Evolutionary conservation across 1,140 invertebrate species (phyloP).

Genomic region (Cydia strobilella): DNA sequence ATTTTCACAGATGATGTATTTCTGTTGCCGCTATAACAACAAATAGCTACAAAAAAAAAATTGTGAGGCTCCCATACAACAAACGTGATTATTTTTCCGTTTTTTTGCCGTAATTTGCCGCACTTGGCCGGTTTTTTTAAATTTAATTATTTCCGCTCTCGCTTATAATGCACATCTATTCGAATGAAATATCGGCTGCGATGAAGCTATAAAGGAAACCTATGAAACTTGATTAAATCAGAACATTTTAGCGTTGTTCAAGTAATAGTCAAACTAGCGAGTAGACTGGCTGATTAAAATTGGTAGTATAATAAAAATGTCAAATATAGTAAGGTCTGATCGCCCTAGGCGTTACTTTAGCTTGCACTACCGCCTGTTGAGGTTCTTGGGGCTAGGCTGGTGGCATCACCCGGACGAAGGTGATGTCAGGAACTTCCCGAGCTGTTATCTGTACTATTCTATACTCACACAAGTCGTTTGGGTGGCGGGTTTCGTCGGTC

Average conservation of each 20-base stretch:
- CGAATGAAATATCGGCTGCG: background rate
- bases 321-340: slow-evolving; percentile 30
- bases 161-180: background rate
- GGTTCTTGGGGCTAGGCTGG: slow-evolving; percentile 69
- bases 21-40: too few relatives aligned
- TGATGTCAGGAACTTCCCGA: slow-evolving; percentile 60
- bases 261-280: background rate
- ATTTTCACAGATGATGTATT: too few relatives aligned
- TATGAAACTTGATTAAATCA: slow-evolving; percentile 4
- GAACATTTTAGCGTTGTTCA: background rate
- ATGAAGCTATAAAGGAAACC: slow-evolving; percentile 12
- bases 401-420: slow-evolving; percentile 73
- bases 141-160: background rate
- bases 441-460: slow-evolving; percentile 65
- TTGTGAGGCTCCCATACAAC: too few relatives aligned
- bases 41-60: too few relatives aligned
- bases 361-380: slow-evolving; percentile 59
- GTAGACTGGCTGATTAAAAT: background rate
- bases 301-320: slow-evolving; percentile 24
- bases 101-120: too few relatives aligned
- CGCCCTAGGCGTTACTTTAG: slow-evolving; percentile 59
- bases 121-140: too few relatives aligned
- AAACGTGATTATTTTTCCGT: too few relatives aligned
- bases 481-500: slow-evolving; percentile 70
- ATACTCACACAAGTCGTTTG: slow-evolving; percentile 67